These are phyloP conservation scores for Nannobrachium achirus DNA, from an alignment of 2,113 vertebrate genomes.

Conservation along the genomic window DNA sequence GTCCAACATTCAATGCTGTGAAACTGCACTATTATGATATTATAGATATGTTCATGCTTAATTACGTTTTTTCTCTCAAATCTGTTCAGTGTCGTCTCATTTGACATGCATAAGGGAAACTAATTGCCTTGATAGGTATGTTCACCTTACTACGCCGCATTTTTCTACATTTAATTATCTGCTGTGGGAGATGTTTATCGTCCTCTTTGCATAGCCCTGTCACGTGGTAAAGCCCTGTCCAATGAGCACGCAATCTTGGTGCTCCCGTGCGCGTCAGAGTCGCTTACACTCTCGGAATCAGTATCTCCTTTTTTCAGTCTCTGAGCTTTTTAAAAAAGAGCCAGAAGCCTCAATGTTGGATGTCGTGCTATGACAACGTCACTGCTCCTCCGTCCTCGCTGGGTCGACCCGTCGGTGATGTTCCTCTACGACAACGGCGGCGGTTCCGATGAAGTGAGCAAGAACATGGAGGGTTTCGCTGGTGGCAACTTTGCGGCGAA, in stretches of 20 bases:
- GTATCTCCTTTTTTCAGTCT: conserved; percentile 92
- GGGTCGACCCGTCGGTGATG: conserved; percentile 98
- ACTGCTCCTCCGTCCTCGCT: conserved; percentile 98
- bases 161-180: conserved; percentile 84
- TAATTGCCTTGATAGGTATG: conserved; percentile 32
- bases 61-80: neutral
- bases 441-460: conserved; percentile 91
- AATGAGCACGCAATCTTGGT: conserved; percentile 82
- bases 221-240: conserved; percentile 84
- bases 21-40: neutral
- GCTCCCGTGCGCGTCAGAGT: conserved; percentile 88
- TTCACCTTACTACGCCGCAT: conserved; percentile 66
- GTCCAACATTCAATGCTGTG: neutral
- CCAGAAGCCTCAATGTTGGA: conserved; percentile 92
- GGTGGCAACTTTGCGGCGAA: conserved; percentile 92
- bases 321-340: conserved; percentile 95
- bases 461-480: conserved; percentile 95
- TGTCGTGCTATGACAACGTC: conserved; percentile 99
- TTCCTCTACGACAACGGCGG: conserved; percentile 97
- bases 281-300: conserved; percentile 84
- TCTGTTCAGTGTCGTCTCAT: conserved; percentile 4
- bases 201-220: conserved; percentile 88
- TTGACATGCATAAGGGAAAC: conserved; percentile 20
- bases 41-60: neutral
- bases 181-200: conserved; percentile 83